A percentile compares a stretch with the other conserved stretches of the same genome.
Conservation (phyloP, 2,888 invertebrate species). For the Chirona hameri region DNA sequence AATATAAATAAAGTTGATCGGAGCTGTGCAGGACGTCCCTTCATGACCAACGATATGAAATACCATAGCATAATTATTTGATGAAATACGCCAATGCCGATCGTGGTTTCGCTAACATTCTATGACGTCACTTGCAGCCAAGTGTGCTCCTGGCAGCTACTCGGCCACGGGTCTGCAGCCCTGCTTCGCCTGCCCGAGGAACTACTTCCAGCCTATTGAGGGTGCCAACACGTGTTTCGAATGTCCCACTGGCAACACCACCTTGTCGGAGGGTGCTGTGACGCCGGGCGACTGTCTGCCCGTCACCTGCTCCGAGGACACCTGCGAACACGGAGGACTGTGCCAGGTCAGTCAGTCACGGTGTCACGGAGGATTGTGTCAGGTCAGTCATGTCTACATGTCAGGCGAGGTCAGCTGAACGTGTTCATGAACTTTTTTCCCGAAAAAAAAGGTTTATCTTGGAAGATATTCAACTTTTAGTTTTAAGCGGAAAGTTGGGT, state of each 20-base stretch:
- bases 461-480: no score
- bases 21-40: no score
- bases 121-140: slow-evolving; percentile 59
- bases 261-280: slow-evolving; percentile 71
- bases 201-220: slow-evolving; percentile 82
- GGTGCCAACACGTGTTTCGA: slow-evolving; percentile 83
- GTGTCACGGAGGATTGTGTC: neutral
- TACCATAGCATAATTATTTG: no score
- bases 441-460: no score
- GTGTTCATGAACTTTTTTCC: no score
- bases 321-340: slow-evolving; percentile 86
- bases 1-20: no score
- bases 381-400: no score
- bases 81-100: no score
- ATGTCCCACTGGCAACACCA: slow-evolving; percentile 87
- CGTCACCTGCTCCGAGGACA: slow-evolving; percentile 79
- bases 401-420: no score
- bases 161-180: slow-evolving; percentile 90
- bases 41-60: no score
- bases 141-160: slow-evolving; percentile 84
- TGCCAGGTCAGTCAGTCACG: slow-evolving; percentile 73
- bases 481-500: no score
- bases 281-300: slow-evolving; percentile 81
- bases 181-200: slow-evolving; percentile 84
- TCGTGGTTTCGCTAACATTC: no score